Evolutionary conservation across 1,140 invertebrate genomes (phyloP).

Genomic region (Sarcophaga bullata): DNA sequence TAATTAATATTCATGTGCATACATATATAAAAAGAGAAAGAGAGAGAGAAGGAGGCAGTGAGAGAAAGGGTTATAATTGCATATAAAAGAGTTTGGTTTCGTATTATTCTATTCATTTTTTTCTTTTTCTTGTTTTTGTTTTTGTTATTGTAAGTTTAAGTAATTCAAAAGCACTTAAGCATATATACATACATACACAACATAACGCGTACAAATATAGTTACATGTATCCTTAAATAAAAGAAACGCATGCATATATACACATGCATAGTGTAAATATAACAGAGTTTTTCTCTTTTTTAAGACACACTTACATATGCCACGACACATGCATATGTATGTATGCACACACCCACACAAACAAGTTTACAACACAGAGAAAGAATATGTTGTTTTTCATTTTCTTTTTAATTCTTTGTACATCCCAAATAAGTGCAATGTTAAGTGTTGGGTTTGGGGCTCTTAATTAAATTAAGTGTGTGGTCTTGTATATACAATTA

Average conservation of each 20-base stretch:
- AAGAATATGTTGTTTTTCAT: not conserved
- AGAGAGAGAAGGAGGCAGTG: no score
- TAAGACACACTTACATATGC: not conserved
- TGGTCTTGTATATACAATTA: slow-evolving; percentile 9
- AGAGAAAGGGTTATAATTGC: not conserved
- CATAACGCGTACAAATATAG: no score
- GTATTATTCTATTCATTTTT: no score
- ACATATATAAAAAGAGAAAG: no score
- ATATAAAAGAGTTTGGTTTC: not conserved
- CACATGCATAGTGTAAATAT: not conserved
- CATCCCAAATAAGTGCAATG: slow-evolving; percentile 30
- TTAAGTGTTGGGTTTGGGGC: slow-evolving; percentile 33
- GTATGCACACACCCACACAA: not conserved
- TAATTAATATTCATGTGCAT: no score
- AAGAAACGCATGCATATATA: not conserved
- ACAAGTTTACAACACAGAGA: not conserved
- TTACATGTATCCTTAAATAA: no score
- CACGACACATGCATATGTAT: not conserved
- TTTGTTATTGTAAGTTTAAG: slow-evolving; percentile 30
- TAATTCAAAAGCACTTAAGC: not conserved
- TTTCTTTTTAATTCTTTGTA: not conserved
- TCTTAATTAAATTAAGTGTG: slow-evolving; percentile 38
- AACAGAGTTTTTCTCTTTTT: not conserved
- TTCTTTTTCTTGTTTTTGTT: not conserved
- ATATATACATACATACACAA: not conserved